These are phyloP conservation scores for Gobio occitaniae DNA, from an alignment of 2,797 vertebrate species.

Conservation along the genomic window DNA sequence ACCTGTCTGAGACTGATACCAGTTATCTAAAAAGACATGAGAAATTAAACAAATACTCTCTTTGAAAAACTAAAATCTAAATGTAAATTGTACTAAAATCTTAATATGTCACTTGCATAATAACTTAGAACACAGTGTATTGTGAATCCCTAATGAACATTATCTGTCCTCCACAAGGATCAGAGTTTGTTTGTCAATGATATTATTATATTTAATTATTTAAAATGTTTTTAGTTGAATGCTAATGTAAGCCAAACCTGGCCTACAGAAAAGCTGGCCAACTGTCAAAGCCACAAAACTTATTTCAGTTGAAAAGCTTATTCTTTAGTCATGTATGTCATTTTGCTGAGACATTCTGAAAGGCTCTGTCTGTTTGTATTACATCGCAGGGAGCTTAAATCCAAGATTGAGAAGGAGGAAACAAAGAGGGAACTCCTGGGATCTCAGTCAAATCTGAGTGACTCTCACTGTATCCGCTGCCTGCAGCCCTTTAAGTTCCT, in stretches of 20 bases:
- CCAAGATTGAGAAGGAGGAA: slow-evolving; percentile 85
- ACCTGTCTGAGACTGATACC: no score
- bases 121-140: neutral
- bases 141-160: neutral
- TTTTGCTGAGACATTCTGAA: neutral
- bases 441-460: slow-evolving; percentile 73
- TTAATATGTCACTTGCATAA: neutral
- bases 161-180: neutral
- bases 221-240: neutral
- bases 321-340: neutral
- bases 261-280: neutral
- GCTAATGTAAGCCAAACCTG: neutral
- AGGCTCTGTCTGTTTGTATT: neutral
- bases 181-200: neutral
- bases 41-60: no score
- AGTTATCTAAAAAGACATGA: no score
- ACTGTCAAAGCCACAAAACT: no score
- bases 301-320: neutral
- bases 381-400: slow-evolving; percentile 82
- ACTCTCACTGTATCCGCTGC: slow-evolving; percentile 89
- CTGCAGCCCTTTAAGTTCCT: slow-evolving; percentile 92
- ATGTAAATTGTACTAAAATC: neutral
- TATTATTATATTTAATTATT: neutral
- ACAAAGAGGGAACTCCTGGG: slow-evolving; percentile 85
- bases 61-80: no score